Evolutionary conservation across 2,888 invertebrate genomes (phyloP).

Genomic region (Melikaiella ostensackeni): DNA sequence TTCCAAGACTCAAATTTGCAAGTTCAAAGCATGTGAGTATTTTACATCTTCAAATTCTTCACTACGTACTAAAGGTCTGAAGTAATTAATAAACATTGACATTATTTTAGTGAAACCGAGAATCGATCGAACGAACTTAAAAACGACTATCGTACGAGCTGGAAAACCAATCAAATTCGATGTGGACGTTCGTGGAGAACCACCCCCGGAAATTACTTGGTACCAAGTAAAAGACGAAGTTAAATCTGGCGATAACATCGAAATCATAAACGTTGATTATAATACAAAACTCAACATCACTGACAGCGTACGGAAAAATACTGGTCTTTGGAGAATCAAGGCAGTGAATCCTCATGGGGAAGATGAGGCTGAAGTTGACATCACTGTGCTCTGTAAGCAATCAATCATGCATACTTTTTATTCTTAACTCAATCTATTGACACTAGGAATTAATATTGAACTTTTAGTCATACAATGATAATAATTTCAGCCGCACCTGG

Average conservation of each 20-base stretch:
- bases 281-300: slow-evolving; percentile 92
- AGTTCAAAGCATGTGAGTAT: slow-evolving; percentile 90
- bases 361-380: slow-evolving; percentile 95
- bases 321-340: slow-evolving; percentile 92
- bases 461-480: slow-evolving; percentile 23
- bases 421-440: neutral
- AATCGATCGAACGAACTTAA: slow-evolving; percentile 96
- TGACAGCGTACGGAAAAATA: slow-evolving; percentile 89
- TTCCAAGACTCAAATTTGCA: slow-evolving; percentile 92
- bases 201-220: slow-evolving; percentile 96
- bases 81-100: slow-evolving; percentile 35
- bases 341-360: slow-evolving; percentile 95
- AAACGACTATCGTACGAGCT: slow-evolving; percentile 91
- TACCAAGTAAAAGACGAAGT: slow-evolving; percentile 88
- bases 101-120: slow-evolving; percentile 91
- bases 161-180: slow-evolving; percentile 96
- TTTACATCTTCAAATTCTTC: slow-evolving; percentile 9
- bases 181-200: slow-evolving; percentile 96
- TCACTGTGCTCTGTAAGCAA: slow-evolving; percentile 87
- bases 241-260: slow-evolving; percentile 83
- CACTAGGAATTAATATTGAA: slow-evolving; percentile 65
- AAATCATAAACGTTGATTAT: slow-evolving; percentile 92
- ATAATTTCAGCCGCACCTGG: slow-evolving; percentile 84
- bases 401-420: neutral
- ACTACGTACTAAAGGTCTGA: neutral